Evolutionary conservation across 1,140 invertebrate genomes (phyloP).

Genomic region (Drosophila ficusphila): DNA sequence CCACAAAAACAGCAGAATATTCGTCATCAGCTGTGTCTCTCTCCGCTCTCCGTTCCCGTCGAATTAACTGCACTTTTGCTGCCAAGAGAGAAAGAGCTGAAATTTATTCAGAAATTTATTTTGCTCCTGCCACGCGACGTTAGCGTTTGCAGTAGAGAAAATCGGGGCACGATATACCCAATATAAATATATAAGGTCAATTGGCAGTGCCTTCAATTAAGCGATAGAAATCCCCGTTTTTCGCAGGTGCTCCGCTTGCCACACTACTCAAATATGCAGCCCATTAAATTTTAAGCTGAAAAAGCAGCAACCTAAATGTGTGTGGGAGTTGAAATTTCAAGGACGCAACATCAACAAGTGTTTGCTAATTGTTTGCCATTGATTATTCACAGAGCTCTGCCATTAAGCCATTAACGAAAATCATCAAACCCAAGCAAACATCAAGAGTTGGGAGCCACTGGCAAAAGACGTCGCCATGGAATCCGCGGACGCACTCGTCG

Average conservation of each 20-base stretch:
- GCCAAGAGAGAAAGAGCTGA: constrained; percentile 26
- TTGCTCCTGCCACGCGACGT: constrained; percentile 36
- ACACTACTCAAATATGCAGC: constrained; percentile 56
- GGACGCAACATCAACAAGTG: constrained; percentile 68
- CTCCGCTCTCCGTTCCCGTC: constrained; percentile 29
- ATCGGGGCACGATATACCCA: neutral
- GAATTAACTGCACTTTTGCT: constrained; percentile 49
- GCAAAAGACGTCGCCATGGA: constrained; percentile 68
- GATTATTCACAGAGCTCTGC: constrained; percentile 50
- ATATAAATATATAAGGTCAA: constrained; percentile 19
- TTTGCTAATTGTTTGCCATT: constrained; percentile 62
- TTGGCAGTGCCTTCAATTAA: constrained; percentile 25
- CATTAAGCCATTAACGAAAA: constrained; percentile 11
- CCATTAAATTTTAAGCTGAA: constrained; percentile 21
- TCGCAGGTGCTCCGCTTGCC: constrained; percentile 50
- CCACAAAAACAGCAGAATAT: constrained; percentile 62
- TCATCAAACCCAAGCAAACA: neutral
- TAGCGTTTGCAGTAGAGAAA: constrained; percentile 15
- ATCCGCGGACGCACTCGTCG: constrained; percentile 83
- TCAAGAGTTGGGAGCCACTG: constrained; percentile 6
- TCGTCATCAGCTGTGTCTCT: constrained; percentile 72
- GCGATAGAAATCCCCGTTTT: constrained; percentile 1
- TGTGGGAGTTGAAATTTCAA: constrained; percentile 34
- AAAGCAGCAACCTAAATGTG: neutral
- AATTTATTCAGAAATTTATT: constrained; percentile 26